Percentiles rank a stretch among this genome's conserved stretches.
Evolutionary conservation across 1,140 invertebrate species (phyloP).

Genomic region (Chrysomallon squamiferum): DNA sequence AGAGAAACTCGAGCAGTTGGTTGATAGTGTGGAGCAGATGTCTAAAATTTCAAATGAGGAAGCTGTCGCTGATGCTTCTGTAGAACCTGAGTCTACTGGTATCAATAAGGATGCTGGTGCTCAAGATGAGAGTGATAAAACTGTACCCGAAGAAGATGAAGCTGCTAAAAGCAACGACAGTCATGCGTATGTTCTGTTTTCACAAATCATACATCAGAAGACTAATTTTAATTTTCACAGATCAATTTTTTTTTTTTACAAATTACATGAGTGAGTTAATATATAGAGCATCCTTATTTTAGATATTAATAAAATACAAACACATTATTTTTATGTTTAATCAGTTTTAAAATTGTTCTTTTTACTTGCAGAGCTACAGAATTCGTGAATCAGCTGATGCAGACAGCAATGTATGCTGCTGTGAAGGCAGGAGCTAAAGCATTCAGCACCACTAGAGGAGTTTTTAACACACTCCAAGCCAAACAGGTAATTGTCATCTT

Average conservation of each 20-base stretch:
- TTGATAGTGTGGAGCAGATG: too few relatives aligned
- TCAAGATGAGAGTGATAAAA: not conserved
- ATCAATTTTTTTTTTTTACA: not conserved
- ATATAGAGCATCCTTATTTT: too few relatives aligned
- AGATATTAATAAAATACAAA: too few relatives aligned
- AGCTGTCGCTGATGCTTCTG: conserved; percentile 3
- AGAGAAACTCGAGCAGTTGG: too few relatives aligned
- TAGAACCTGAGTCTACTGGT: not conserved
- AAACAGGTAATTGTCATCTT: conserved; percentile 28
- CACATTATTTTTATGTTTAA: too few relatives aligned
- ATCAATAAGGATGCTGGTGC: not conserved
- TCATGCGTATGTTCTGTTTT: not conserved
- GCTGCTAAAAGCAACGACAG: too few relatives aligned
- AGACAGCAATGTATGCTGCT: conserved; percentile 32
- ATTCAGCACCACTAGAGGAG: conserved; percentile 45
- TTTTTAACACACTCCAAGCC: conserved; percentile 45
- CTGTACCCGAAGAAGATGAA: not conserved
- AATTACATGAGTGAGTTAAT: too few relatives aligned
- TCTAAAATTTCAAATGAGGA: too few relatives aligned
- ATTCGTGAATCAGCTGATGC: conserved; percentile 32
- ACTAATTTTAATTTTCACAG: not conserved
- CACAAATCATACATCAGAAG: not conserved
- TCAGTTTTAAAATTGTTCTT: not conserved
- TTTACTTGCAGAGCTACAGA: conserved; percentile 11
- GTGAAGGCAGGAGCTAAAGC: conserved; percentile 40